Evolutionary conservation across 2,797 vertebrate species (phyloP).

Genomic region (Enteromius viviparus): DNA sequence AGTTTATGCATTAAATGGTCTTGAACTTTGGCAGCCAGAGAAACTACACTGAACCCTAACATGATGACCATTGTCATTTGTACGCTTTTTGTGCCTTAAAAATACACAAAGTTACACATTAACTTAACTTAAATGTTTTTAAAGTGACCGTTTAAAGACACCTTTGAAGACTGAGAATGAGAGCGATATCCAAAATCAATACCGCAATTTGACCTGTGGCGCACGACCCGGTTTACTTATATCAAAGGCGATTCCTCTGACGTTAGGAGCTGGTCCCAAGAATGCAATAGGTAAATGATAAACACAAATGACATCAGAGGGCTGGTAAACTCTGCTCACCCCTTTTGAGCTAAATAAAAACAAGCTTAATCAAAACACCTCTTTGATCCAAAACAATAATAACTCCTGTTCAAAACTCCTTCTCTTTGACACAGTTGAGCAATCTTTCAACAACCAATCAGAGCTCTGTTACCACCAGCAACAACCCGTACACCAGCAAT

Average conservation of each 20-base stretch:
- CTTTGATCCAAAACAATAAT: conserved; percentile 71
- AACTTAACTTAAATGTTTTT: conserved; percentile 43
- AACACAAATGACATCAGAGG: conserved; percentile 35
- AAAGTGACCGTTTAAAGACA: conserved; percentile 28
- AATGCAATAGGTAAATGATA: conserved; percentile 27
- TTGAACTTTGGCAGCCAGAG: conserved; percentile 23
- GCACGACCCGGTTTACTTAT: conserved; percentile 28
- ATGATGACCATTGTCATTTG: conserved; percentile 29
- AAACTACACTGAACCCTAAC: not conserved
- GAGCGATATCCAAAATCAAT: conserved; percentile 35
- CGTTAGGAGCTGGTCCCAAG: not conserved
- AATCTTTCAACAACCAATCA: conserved; percentile 73
- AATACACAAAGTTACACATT: conserved; percentile 15
- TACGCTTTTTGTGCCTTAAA: not conserved
- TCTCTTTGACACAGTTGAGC: conserved; percentile 68
- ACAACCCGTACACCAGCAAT: conserved; percentile 72
- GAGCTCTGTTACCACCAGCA: conserved; percentile 81
- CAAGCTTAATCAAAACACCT: conserved; percentile 74
- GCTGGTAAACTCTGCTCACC: conserved; percentile 6
- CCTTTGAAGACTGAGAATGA: conserved; percentile 33
- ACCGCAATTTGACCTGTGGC: conserved; percentile 26
- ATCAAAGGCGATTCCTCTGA: conserved; percentile 19
- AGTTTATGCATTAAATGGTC: not conserved
- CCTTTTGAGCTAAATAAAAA: conserved; percentile 65
- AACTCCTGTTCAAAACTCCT: conserved; percentile 73